phyloP scores from a whole-genome alignment of 2,797 vertebrate genomes.

The Anguilla megastoma region DNA sequence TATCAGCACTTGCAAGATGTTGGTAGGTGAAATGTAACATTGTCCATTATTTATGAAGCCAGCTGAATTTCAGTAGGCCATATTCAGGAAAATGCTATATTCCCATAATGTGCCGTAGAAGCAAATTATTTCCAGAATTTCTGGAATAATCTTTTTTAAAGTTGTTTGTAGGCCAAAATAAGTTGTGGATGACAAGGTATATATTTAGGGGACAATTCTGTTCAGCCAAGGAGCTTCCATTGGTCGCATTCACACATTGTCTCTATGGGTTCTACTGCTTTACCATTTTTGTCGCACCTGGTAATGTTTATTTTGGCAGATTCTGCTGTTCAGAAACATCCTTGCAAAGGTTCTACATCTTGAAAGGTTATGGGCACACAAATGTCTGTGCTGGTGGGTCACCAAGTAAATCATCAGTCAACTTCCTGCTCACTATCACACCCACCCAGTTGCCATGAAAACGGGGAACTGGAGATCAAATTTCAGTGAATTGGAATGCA shows the following conservation, averaged over 20 bases:
- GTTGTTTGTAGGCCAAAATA: neutral
- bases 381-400: neutral
- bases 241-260: neutral
- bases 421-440: neutral
- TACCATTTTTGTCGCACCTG: neutral
- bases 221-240: neutral
- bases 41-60: neutral
- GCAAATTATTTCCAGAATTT: too few species aligned
- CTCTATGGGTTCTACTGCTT: neutral
- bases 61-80: neutral
- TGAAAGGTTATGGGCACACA: neutral
- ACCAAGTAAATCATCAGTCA: neutral
- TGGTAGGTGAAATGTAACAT: neutral
- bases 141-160: too few species aligned
- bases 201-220: neutral
- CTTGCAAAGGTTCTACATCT: neutral
- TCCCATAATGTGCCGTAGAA: neutral
- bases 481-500: constrained; percentile 13
- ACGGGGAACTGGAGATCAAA: neutral
- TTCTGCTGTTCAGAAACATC: neutral
- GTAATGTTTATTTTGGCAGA: neutral
- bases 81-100: neutral
- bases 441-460: neutral
- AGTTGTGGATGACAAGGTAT: neutral
- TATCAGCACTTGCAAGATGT: neutral